A percentile compares a stretch with the other conserved stretches of the same genome.
Evolutionary conservation across 2,113 vertebrate species (phyloP).

Genomic region (Spermophilus dauricus): DNA sequence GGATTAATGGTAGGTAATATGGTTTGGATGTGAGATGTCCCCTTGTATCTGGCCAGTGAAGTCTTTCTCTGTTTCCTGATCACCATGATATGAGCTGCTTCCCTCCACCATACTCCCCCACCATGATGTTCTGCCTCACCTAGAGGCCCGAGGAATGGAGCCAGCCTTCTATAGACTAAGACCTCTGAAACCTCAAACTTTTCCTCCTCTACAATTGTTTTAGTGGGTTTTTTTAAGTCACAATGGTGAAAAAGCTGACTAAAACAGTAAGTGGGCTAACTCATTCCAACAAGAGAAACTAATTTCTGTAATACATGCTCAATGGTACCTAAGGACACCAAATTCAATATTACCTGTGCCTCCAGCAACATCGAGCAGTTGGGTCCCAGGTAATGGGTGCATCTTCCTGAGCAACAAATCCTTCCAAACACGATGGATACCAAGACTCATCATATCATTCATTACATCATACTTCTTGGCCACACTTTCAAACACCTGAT

Average conservation of each 20-base stretch:
- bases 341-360: constrained; percentile 93
- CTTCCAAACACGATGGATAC: constrained; percentile 97
- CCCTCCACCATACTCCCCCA: no score
- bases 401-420: constrained; percentile 93
- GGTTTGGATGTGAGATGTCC: no score
- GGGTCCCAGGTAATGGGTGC: constrained; percentile 93
- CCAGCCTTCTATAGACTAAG: no score
- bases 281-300: not conserved
- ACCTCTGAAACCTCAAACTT: no score
- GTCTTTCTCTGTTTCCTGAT: no score
- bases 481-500: constrained; percentile 96
- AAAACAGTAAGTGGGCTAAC: not conserved
- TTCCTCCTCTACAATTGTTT: no score
- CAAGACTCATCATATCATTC: constrained; percentile 98
- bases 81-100: no score
- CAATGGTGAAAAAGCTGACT: no score
- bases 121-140: no score
- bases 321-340: not conserved
- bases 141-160: no score
- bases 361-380: constrained; percentile 96
- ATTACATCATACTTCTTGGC: constrained; percentile 97
- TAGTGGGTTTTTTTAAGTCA: no score
- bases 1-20: not conserved
- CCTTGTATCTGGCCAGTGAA: no score
- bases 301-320: not conserved